Evolutionary conservation across 2,113 vertebrate genomes (phyloP).

Genomic region (Nesoenas mayeri): DNA sequence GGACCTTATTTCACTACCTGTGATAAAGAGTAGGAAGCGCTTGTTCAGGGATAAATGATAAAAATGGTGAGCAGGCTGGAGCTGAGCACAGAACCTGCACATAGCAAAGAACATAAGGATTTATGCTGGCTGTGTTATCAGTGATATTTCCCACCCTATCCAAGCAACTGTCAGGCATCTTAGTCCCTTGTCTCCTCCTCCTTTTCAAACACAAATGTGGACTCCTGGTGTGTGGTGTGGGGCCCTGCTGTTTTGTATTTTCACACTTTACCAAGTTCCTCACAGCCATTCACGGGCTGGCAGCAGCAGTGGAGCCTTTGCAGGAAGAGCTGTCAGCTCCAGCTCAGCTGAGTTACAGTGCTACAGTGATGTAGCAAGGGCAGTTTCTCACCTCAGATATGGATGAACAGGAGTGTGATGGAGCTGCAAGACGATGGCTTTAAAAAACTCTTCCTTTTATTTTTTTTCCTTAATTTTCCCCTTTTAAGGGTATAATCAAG

Average conservation of each 20-base stretch:
- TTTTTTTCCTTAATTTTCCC: neutral
- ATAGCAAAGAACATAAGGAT: neutral
- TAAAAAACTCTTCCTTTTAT: neutral
- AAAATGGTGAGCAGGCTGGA: neutral
- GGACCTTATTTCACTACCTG: neutral
- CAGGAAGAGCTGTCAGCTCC: fast-evolving
- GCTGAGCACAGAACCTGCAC: neutral
- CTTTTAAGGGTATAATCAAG: neutral
- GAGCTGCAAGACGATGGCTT: neutral
- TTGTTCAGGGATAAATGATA: neutral
- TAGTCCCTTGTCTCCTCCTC: neutral
- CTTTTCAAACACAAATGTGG: neutral
- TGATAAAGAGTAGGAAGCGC: neutral
- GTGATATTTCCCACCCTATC: neutral
- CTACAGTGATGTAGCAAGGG: neutral
- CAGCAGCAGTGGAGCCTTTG: neutral
- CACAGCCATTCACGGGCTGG: neutral
- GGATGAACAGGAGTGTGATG: neutral
- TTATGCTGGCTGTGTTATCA: neutral
- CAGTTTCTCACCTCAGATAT: neutral
- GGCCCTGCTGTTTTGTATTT: neutral
- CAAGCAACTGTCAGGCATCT: neutral
- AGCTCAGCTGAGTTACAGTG: neutral
- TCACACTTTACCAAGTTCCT: neutral
- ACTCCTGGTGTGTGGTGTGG: neutral